Evolutionary conservation across 2,113 vertebrate genomes (phyloP).

Genomic region (Megaleporinus macrocephalus): DNA sequence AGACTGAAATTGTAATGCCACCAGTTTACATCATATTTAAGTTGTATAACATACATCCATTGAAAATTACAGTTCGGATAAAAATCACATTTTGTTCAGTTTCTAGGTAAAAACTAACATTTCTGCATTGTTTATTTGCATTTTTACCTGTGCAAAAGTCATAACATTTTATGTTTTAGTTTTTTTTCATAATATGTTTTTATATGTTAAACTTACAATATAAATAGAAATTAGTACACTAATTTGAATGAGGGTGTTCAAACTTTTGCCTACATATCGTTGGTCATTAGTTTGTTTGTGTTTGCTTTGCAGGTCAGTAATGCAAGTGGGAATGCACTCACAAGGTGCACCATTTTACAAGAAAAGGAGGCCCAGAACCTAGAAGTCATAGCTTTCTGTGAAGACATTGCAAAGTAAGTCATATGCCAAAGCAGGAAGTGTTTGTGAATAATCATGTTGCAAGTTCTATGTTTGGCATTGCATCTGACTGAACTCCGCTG

Average conservation of each 20-base stretch:
- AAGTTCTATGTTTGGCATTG: conserved; percentile 14
- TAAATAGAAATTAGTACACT: too few relatives aligned
- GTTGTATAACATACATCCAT: background rate
- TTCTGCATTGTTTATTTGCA: too few relatives aligned
- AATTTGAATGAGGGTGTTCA: too few relatives aligned
- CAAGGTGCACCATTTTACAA: conserved; percentile 78
- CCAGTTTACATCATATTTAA: background rate
- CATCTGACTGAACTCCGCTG: conserved; percentile 24
- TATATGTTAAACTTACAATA: too few relatives aligned
- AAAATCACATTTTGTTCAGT: too few relatives aligned
- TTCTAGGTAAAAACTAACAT: too few relatives aligned
- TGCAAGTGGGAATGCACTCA: conserved; percentile 77
- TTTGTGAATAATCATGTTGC: background rate
- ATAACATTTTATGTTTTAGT: too few relatives aligned
- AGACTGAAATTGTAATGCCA: conserved; percentile 17
- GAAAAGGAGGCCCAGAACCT: conserved; percentile 85
- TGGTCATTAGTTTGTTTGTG: background rate
- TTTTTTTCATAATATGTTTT: too few relatives aligned
- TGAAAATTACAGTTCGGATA: too few relatives aligned
- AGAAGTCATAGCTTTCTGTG: conserved; percentile 90
- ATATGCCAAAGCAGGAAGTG: background rate
- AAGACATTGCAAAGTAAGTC: conserved; percentile 87
- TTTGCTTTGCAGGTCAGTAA: conserved; percentile 79
- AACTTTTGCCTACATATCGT: background rate
- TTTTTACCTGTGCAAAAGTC: too few relatives aligned